Base-by-base conservation (phyloP, 2,888 invertebrate species). In the Archips crataeganus region DNA sequence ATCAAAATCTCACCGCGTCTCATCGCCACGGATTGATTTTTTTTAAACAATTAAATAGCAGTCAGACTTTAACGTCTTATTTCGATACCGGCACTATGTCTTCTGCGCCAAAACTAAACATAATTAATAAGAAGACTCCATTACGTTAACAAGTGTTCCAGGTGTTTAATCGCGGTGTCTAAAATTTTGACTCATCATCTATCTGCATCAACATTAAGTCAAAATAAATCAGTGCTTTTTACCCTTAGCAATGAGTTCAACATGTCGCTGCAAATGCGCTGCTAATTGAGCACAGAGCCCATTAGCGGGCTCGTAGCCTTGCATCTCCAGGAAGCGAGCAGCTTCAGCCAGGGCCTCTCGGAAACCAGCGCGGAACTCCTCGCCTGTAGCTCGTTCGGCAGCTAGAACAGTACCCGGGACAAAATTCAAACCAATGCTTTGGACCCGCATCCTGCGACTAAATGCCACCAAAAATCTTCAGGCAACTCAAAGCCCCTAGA, bases 301-400 rank as follows among this genome's bases (percentile, higher is more conserved):
- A 85, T 98, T 98, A n/a, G 96, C 95, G 0, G 97, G 96, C 69
- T 95, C 97, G 87, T 97, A 96, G 3, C 97, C 97, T 82, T 98
- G 97, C 9, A 97, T 96, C 84, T 98, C 98, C 34, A 99, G 96
- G 90, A 98, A 99, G 80, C 98, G 96, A 93, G 98, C 96, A 0
- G 97, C 97, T 89, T 99, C 99, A 69, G 97, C 97, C 85, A 98
- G 96, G 79, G 99, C 99, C 88, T 98, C 99, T 85, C 98, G 97
- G 93, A 97, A 99, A 2, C 99, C 99, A 23, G 97, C 95, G 71
- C 97, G 95, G 89, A 97, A 98, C 39, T 88, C 90, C 69, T 86
- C 90, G 32, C 85, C 83, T 11, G 81, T 77, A 65, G 84, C 87
- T 13, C 88, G 83, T 71, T 93, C 93, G n/a, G 87, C 88, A 36